Conservation (phyloP, 2,797 vertebrate genomes). For the Brachyalestes nurse region DNA sequence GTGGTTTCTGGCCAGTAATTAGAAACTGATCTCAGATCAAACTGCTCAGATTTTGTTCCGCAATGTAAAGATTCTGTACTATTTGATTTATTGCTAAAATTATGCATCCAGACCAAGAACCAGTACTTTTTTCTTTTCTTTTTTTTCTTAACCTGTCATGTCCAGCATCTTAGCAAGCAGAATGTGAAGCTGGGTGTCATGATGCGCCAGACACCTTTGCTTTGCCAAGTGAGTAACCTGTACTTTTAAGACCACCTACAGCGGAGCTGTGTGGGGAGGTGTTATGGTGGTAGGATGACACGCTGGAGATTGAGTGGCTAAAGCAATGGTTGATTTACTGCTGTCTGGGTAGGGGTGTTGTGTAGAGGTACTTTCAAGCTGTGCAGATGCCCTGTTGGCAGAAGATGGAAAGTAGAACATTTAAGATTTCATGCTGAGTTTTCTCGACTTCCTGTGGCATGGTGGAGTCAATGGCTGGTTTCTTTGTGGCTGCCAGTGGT, state of each 20-base stretch:
- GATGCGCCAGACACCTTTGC: too few species aligned
- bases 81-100: too few species aligned
- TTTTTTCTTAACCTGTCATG: too few species aligned
- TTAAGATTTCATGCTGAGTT: conserved; percentile 23
- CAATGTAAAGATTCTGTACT: too few species aligned
- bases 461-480: background rate
- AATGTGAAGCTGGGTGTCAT: too few species aligned
- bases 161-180: too few species aligned
- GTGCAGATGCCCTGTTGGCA: background rate
- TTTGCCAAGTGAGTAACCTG: background rate
- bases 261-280: background rate
- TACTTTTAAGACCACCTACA: background rate
- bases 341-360: background rate
- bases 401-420: background rate
- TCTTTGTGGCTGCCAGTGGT: background rate
- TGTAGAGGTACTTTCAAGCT: background rate
- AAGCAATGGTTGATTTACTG: background rate
- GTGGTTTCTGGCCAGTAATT: too few species aligned
- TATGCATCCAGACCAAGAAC: background rate
- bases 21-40: too few species aligned
- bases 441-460: conserved; percentile 9
- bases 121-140: too few species aligned
- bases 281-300: background rate
- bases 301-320: background rate
- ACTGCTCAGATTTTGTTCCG: too few species aligned